Conservation (phyloP, 2,113 vertebrate genomes). For the Emydocephalus ijimae region DNA sequence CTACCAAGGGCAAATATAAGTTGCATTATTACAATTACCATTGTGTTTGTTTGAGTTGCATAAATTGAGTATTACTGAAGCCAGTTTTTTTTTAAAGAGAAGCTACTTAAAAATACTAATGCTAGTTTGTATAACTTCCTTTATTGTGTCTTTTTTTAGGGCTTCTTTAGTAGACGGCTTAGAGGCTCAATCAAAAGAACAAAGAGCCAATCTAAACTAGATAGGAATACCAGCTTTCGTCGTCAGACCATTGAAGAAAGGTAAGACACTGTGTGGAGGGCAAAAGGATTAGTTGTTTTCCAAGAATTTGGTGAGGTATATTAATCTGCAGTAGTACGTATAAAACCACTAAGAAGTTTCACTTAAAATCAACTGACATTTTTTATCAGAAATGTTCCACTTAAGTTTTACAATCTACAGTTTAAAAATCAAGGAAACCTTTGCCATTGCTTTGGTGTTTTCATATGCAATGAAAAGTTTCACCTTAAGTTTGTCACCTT, state of each 20-base stretch:
- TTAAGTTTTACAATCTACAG: background rate
- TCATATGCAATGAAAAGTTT: background rate
- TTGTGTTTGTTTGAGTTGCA: background rate
- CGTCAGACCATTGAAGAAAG: constrained; percentile 85
- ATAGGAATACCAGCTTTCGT: constrained; percentile 90
- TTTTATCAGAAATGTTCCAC: background rate
- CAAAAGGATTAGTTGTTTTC: background rate
- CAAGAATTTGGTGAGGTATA: rapidly evolving
- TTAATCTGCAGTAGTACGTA: background rate
- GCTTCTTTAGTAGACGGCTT: constrained; percentile 95
- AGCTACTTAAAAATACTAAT: background rate
- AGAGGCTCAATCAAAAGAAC: constrained; percentile 98
- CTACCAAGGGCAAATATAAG: background rate
- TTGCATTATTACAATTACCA: background rate
- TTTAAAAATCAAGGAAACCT: background rate
- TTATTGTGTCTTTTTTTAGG: constrained; percentile 71
- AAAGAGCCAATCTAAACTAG: constrained; percentile 95
- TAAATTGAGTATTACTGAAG: background rate
- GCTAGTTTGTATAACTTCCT: constrained; percentile 6
- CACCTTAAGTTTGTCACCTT: background rate
- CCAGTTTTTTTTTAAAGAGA: background rate
- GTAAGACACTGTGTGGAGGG: constrained; percentile 56
- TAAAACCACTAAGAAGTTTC: background rate
- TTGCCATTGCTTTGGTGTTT: background rate
- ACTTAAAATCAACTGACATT: background rate